Conservation (phyloP, 2,797 vertebrate genomes). For the Hypotaenidia philippensis region DNA sequence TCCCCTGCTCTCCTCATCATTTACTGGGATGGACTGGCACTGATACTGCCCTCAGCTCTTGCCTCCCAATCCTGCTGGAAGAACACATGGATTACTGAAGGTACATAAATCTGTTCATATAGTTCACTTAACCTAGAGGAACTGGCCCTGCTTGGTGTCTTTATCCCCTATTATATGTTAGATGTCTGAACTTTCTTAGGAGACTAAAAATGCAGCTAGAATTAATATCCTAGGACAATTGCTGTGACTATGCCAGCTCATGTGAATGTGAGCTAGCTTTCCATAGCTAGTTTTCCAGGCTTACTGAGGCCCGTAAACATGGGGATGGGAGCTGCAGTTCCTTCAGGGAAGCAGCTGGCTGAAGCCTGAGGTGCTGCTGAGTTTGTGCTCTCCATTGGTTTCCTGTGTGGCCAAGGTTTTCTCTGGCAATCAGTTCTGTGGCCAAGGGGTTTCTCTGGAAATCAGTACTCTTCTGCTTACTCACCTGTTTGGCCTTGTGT, state of each 20-base stretch:
- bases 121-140: background rate
- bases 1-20: background rate
- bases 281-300: background rate
- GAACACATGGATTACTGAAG: background rate
- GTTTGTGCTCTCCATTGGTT: background rate
- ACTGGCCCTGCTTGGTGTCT: fast-evolving
- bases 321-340: background rate
- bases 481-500: background rate
- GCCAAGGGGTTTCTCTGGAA: background rate
- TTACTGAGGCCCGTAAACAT: background rate
- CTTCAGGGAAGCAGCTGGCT: background rate
- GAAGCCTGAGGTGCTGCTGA: background rate
- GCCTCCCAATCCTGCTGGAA: background rate
- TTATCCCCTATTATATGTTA: background rate
- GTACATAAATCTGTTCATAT: background rate
- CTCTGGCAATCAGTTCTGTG: background rate
- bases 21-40: background rate
- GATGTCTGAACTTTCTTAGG: background rate
- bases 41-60: background rate
- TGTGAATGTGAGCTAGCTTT: background rate
- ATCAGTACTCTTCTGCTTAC: background rate
- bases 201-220: background rate
- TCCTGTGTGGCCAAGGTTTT: background rate
- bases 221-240: background rate
- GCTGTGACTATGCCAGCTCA: background rate